Percentiles rank a stretch among this genome's conserved stretches.
phyloP scores from a whole-genome alignment of 2,888 invertebrate species.

The Polietes domitor region DNA sequence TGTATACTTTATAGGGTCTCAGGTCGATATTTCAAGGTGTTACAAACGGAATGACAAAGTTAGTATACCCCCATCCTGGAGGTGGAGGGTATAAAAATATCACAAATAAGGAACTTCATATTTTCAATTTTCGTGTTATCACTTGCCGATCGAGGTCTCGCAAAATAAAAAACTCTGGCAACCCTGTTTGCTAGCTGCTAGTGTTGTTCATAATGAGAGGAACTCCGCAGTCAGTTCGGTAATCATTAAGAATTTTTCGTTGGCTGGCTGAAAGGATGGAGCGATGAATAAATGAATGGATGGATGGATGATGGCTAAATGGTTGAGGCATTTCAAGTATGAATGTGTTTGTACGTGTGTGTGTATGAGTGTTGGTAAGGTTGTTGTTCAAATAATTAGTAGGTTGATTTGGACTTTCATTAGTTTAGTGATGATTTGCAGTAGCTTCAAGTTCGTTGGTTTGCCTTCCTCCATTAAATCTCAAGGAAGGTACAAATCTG shows the following conservation, averaged over 20 bases:
- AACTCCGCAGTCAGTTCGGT: background rate
- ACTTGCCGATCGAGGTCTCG: too few relatives aligned
- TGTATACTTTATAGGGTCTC: too few relatives aligned
- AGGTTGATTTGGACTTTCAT: constrained; percentile 47
- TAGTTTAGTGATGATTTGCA: constrained; percentile 1
- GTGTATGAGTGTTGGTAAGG: background rate
- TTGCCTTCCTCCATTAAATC: too few relatives aligned
- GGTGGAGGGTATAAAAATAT: too few relatives aligned
- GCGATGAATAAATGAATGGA: background rate
- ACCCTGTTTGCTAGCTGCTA: background rate
- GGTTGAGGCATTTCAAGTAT: background rate
- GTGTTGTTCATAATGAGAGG: background rate
- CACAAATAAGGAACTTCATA: too few relatives aligned
- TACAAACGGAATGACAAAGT: too few relatives aligned
- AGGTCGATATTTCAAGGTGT: too few relatives aligned
- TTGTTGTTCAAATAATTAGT: constrained; percentile 38
- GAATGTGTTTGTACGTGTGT: too few relatives aligned
- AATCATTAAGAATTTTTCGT: background rate
- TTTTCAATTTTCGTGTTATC: too few relatives aligned
- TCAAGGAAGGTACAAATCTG: too few relatives aligned
- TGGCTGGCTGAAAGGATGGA: background rate
- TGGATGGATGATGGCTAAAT: background rate
- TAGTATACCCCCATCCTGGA: too few relatives aligned
- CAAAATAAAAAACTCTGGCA: background rate
- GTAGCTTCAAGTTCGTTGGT: background rate